Evolutionary conservation across 2,113 vertebrate genomes (phyloP), one percentile per base, ranked within the genome.

Genomic region (Zingel zingel): DNA sequence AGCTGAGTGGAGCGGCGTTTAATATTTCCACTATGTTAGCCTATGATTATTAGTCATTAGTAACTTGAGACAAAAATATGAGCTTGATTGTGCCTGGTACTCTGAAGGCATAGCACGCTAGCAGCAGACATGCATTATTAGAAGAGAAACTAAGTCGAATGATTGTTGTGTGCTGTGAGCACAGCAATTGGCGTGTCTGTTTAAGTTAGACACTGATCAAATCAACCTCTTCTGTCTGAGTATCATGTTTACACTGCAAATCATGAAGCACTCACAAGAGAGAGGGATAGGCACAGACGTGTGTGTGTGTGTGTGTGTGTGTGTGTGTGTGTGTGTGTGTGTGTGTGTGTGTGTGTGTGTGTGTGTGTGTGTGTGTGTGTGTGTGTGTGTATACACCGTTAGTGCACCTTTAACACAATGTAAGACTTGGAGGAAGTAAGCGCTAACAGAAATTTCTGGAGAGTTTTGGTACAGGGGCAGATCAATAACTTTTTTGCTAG

Each of bases 181-280:
- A 50, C 88, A 85, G 90, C 80, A 85, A 90, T 91, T 84, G 86
- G 62, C 53, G 79, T 71, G 88, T 93, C 90, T 71, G 50, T 84
- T 92, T 88, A 25, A 86, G 91, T 95, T 89, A 94, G 84, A 73
- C 81, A 69, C 65, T 87, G 90, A 92, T 93, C 89, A 89, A 71
- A 43, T 86, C 77, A 86, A 70, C 61, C 73, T 84, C 76, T 33
- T 57, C 79, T 19, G 62, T 63, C 80, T 59, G 74, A 59, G 85
- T 88, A 95, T 94, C 92, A 88, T 79, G 85, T 94, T 92, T 85
- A 80, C 73, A 6, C 74, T 79, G 78, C 86, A 84, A 83, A 88
- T 91, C 76, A 72, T 23, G 66, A 83, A 79, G 68, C 33, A 61
- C 80, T 27, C 85, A n/a, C 72, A 68, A 64, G 54, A 80, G 72